Evolutionary conservation across 2,113 vertebrate species (phyloP).

Genomic region (Rhabdornis inornatus): DNA sequence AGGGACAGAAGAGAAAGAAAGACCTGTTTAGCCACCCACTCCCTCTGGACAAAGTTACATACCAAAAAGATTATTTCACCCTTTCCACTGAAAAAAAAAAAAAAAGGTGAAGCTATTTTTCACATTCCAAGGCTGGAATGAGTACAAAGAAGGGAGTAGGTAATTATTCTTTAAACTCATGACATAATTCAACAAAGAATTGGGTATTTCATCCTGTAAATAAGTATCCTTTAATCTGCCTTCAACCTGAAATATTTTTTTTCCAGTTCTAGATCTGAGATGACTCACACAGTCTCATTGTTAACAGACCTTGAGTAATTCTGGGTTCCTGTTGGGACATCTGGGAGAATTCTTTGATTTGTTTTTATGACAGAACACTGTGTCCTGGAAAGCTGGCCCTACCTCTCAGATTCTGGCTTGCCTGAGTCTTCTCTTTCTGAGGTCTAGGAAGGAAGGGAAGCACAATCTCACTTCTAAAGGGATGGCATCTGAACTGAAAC

Average conservation of each 20-base stretch:
- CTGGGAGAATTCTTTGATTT: slow-evolving; percentile 67
- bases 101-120: slow-evolving; percentile 43
- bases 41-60: slow-evolving; percentile 40
- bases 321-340: slow-evolving; percentile 66
- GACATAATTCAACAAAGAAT: slow-evolving; percentile 52
- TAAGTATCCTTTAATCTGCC: slow-evolving; percentile 55
- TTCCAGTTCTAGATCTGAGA: slow-evolving; percentile 46
- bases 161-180: slow-evolving; percentile 51
- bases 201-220: slow-evolving; percentile 55
- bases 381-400: slow-evolving; percentile 59
- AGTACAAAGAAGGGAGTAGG: slow-evolving; percentile 45
- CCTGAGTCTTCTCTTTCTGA: slow-evolving; percentile 77
- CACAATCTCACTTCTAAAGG: slow-evolving; percentile 87
- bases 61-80: slow-evolving; percentile 42
- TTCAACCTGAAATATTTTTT: slow-evolving; percentile 46
- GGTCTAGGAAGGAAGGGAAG: slow-evolving; percentile 90
- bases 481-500: slow-evolving; percentile 88
- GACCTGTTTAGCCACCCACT: slow-evolving; percentile 8
- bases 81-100: background rate
- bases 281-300: slow-evolving; percentile 65
- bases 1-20: background rate
- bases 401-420: slow-evolving; percentile 80
- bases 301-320: slow-evolving; percentile 64
- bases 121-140: slow-evolving; percentile 36
- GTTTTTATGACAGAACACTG: slow-evolving; percentile 21